Conservation (phyloP, 2,888 invertebrate genomes). For the Diarsia brunnea region DNA sequence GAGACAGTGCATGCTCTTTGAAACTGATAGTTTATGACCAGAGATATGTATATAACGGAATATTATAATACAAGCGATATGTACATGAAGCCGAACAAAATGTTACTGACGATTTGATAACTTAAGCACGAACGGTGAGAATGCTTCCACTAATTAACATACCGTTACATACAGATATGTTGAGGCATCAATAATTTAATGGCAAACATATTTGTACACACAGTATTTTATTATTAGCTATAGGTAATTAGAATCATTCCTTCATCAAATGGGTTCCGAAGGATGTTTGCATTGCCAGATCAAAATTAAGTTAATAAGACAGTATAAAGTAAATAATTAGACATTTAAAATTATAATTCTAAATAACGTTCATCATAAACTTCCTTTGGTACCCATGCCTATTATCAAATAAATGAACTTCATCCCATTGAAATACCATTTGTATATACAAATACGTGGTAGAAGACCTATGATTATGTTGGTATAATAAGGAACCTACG, state of each 20-base stretch:
- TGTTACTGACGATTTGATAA: conserved; percentile 89
- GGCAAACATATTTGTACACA: conserved; percentile 75
- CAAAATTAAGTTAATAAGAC: conserved; percentile 8
- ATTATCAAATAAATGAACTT: conserved; percentile 54
- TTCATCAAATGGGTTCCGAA: conserved; percentile 64
- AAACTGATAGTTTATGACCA: conserved; percentile 90
- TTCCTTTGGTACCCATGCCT: conserved; percentile 64
- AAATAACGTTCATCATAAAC: conserved; percentile 21
- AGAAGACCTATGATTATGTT: conserved; percentile 43
- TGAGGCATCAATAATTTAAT: conserved; percentile 64
- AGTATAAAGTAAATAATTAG: conserved; percentile 2
- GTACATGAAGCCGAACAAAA: conserved; percentile 91
- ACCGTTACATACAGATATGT: conserved; percentile 78
- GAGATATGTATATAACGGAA: conserved; percentile 88
- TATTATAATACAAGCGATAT: conserved; percentile 92
- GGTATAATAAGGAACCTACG: conserved; percentile 32
- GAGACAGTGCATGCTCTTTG: conserved; percentile 93
- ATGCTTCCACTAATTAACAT: conserved; percentile 89
- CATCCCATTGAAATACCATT: conserved; percentile 64
- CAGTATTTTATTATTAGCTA: conserved; percentile 55
- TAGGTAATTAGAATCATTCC: conserved; percentile 59
- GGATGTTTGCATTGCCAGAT: conserved; percentile 50
- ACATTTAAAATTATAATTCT: not conserved
- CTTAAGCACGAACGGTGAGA: conserved; percentile 91
- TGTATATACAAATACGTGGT: conserved; percentile 73